These are phyloP conservation scores for Enteromius argenteus DNA, from an alignment of 2,797 vertebrate species.

Conservation along the genomic window DNA sequence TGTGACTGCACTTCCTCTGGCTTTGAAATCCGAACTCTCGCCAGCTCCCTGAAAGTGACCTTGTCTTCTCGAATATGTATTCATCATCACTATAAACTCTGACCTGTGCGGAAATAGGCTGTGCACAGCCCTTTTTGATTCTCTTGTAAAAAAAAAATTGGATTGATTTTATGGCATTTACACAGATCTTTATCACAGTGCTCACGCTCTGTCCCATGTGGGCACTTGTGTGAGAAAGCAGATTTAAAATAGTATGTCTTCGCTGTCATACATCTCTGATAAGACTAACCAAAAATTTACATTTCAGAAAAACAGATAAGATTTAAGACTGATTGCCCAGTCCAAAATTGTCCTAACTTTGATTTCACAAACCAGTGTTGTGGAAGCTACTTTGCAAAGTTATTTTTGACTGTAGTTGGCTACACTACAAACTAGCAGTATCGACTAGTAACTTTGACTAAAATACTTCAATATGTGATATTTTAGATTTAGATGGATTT, in stretches of 20 bases:
- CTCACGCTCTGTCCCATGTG: slow-evolving; percentile 30
- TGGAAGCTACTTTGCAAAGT: not conserved
- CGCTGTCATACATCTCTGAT: not conserved
- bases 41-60: slow-evolving; percentile 35
- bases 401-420: not conserved
- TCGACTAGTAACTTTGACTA: not conserved
- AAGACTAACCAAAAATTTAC: slow-evolving; percentile 28
- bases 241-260: slow-evolving; percentile 1
- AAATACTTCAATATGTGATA: not conserved
- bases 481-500: not conserved
- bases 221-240: slow-evolving; percentile 24
- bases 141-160: slow-evolving; percentile 29
- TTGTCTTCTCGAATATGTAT: slow-evolving; percentile 25
- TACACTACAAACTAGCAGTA: not conserved
- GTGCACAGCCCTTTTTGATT: slow-evolving; percentile 27
- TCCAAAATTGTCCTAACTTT: not conserved
- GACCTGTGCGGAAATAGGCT: slow-evolving; percentile 34
- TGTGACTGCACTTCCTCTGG: slow-evolving; percentile 11
- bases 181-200: slow-evolving; percentile 39
- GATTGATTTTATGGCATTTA: slow-evolving; percentile 39
- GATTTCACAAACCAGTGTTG: not conserved
- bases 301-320: slow-evolving; percentile 10
- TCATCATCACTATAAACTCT: slow-evolving; percentile 53
- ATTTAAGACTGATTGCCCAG: not conserved
- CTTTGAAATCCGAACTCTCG: slow-evolving; percentile 41